These are phyloP conservation scores for Ardeotis arabs DNA, from an alignment of 2,113 vertebrate genomes.

Conservation along the genomic window DNA sequence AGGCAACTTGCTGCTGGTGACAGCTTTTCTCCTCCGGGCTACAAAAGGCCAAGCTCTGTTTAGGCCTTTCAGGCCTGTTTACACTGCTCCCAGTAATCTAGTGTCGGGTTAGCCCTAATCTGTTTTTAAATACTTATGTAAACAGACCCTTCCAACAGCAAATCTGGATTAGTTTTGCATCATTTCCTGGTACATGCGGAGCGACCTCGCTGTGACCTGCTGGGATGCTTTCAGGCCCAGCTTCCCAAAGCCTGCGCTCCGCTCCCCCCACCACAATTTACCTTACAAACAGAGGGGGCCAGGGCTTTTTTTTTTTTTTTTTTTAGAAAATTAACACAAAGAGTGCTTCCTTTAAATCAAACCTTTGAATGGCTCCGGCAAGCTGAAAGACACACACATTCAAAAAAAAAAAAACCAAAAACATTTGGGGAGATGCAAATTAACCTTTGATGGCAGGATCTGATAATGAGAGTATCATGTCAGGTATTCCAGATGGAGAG, in stretches of 20 bases:
- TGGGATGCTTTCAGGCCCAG: conserved; percentile 60
- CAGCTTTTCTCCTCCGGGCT: conserved; percentile 5
- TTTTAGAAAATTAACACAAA: conserved; percentile 17
- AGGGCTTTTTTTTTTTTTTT: not conserved
- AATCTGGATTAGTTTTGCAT: conserved; percentile 89
- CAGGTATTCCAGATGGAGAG: conserved; percentile 15
- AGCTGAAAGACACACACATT: not conserved
- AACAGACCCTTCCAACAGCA: conserved; percentile 86
- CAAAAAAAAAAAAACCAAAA: not conserved
- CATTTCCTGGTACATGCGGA: conserved; percentile 78
- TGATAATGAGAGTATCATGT: conserved; percentile 10
- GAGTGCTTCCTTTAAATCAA: not conserved
- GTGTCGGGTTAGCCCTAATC: conserved; percentile 86
- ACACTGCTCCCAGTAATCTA: conserved; percentile 78
- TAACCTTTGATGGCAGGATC: conserved; percentile 27
- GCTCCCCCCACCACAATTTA: not conserved
- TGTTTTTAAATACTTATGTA: conserved; percentile 87
- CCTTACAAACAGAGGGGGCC: not conserved
- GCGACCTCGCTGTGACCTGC: conserved; percentile 75
- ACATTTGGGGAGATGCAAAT: conserved; percentile 7
- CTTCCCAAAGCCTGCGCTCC: conserved; percentile 37
- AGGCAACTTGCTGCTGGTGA: conserved; percentile 36
- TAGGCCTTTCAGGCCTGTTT: conserved; percentile 69
- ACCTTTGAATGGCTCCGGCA: not conserved
- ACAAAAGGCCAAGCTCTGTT: conserved; percentile 66